Percentiles rank a stretch among this genome's conserved stretches.
Evolutionary conservation across 2,797 vertebrate species (phyloP).

Genomic region (Crax fasciolata): DNA sequence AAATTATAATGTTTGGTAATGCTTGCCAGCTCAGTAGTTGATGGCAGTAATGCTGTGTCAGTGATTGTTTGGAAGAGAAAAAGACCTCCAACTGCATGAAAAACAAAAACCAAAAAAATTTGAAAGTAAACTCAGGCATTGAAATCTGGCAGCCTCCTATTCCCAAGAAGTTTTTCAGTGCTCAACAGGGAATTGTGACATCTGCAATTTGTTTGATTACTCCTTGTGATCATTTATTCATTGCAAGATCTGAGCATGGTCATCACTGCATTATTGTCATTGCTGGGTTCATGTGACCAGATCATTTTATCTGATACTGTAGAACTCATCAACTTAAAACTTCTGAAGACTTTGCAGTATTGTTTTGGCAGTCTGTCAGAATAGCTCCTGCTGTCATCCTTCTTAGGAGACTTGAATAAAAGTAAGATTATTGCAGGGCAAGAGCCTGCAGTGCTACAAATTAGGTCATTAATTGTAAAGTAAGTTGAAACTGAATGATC

Average conservation of each 20-base stretch:
- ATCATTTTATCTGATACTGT: slow-evolving; percentile 11
- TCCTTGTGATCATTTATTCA: slow-evolving; percentile 61
- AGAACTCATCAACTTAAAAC: slow-evolving; percentile 23
- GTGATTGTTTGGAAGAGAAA: slow-evolving; percentile 7
- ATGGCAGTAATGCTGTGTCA: slow-evolving; percentile 11
- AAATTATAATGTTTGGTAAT: not conserved
- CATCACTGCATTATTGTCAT: slow-evolving; percentile 3
- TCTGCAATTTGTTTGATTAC: slow-evolving; percentile 59
- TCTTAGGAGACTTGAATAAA: slow-evolving; percentile 29
- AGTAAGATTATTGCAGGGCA: slow-evolving; percentile 16
- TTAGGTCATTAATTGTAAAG: slow-evolving; percentile 55
- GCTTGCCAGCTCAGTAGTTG: slow-evolving; percentile 12
- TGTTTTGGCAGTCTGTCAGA: slow-evolving; percentile 57
- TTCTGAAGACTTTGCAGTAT: slow-evolving; percentile 11
- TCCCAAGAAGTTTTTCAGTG: slow-evolving; percentile 19
- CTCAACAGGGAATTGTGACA: slow-evolving; percentile 44
- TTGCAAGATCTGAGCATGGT: slow-evolving; percentile 45
- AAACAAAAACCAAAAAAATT: slow-evolving; percentile 43
- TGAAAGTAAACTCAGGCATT: slow-evolving; percentile 31
- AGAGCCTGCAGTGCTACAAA: not conserved
- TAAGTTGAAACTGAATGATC: not conserved
- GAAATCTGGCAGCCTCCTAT: slow-evolving; percentile 40
- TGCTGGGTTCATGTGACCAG: not conserved
- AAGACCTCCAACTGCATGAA: slow-evolving; percentile 21
- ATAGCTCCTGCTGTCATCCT: slow-evolving; percentile 40